These are phyloP conservation scores for Cheilosia scutellata DNA, from an alignment of 2,888 invertebrate species.

Conservation along the genomic window DNA sequence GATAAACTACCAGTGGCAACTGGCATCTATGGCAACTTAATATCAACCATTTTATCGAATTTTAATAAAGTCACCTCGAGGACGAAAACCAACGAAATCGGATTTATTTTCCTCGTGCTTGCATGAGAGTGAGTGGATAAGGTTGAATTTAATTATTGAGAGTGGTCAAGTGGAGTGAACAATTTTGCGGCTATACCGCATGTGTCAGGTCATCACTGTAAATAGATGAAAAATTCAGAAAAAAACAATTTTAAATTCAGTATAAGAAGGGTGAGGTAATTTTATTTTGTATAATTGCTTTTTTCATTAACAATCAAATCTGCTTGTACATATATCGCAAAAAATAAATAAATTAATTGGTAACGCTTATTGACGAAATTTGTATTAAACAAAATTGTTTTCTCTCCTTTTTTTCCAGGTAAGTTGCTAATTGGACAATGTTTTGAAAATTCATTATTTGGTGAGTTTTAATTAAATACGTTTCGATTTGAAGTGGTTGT, in stretches of 20 bases:
- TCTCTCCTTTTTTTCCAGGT: slow-evolving; percentile 55
- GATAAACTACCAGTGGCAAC: slow-evolving; percentile 11
- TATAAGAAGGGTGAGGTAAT: neutral
- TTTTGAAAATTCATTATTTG: slow-evolving; percentile 2
- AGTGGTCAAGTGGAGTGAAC: slow-evolving; percentile 40
- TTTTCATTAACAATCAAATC: neutral
- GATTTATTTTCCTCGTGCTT: slow-evolving; percentile 50
- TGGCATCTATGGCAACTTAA: slow-evolving; percentile 9
- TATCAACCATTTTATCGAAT: slow-evolving; percentile 37
- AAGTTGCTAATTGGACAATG: slow-evolving; percentile 42
- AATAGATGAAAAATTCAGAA: slow-evolving; percentile 27
- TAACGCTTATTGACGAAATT: slow-evolving; percentile 33
- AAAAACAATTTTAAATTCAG: neutral
- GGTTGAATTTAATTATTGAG: slow-evolving; percentile 55
- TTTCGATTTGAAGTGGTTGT: neutral
- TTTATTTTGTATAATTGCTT: slow-evolving; percentile 27
- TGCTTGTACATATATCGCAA: neutral
- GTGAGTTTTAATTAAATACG: neutral
- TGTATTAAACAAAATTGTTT: slow-evolving; percentile 3
- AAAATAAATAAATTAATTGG: slow-evolving; percentile 26
- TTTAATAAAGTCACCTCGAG: slow-evolving; percentile 31
- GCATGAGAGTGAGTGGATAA: neutral
- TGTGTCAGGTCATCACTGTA: slow-evolving; percentile 23
- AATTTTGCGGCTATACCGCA: neutral
- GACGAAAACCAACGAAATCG: slow-evolving; percentile 26